These are phyloP conservation scores for Myotis vivesi DNA, from an alignment of 2,797 vertebrate genomes.

Conservation along the genomic window DNA sequence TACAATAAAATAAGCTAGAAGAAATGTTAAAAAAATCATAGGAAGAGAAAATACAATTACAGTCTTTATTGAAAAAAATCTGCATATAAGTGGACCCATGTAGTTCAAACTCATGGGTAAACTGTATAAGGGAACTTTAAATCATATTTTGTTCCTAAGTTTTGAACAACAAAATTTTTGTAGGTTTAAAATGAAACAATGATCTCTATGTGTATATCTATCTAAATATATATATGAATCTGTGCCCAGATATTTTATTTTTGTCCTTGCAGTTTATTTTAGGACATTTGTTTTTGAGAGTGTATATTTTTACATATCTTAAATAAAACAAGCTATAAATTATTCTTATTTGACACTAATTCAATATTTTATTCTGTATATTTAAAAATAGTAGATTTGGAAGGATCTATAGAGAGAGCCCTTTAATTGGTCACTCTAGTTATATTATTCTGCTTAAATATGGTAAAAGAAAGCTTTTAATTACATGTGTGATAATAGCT, in stretches of 20 bases:
- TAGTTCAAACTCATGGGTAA: neutral
- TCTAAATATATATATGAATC: neutral
- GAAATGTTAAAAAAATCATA: neutral
- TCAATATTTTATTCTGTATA: conserved; percentile 12
- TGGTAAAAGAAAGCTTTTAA: conserved; percentile 20
- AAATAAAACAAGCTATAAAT: conserved; percentile 21
- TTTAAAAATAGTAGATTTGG: neutral
- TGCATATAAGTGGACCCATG: neutral
- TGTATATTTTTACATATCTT: conserved; percentile 2
- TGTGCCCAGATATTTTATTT: neutral
- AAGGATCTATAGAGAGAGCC: neutral
- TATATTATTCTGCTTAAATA: neutral
- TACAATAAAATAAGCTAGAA: neutral
- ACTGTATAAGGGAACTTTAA: neutral
- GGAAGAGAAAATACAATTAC: neutral
- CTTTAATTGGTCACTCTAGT: neutral
- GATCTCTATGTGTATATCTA: neutral
- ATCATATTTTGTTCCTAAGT: conserved; percentile 39
- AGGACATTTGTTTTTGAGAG: conserved; percentile 3
- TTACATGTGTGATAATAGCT: neutral
- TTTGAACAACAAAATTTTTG: conserved; percentile 44
- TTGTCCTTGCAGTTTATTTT: conserved; percentile 11
- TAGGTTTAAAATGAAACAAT: conserved; percentile 29
- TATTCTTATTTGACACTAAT: conserved; percentile 28
- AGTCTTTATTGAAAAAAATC: neutral